A percentile compares a stretch with the other conserved stretches of the same genome.
Conservation (phyloP, 1,140 invertebrate genomes). For the Acyrthosiphon pisum region DNA sequence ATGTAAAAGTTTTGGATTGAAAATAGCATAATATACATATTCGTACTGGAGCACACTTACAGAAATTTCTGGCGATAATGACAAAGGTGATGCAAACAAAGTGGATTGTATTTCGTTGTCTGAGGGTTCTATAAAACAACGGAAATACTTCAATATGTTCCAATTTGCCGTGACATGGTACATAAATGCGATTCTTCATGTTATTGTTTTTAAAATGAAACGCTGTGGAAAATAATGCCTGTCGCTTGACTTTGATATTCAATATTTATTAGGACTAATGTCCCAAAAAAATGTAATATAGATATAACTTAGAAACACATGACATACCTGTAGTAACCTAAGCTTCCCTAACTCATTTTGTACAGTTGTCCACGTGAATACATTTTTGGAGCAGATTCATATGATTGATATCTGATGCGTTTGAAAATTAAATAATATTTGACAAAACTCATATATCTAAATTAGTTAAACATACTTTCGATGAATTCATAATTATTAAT, state of each 20-base stretch:
- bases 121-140: not conserved
- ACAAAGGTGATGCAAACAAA: not conserved
- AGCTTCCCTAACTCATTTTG: not conserved
- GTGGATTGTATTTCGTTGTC: not conserved
- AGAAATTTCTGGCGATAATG: not conserved
- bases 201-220: not conserved
- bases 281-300: not conserved
- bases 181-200: not conserved
- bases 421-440: not conserved
- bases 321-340: not conserved
- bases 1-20: slow-evolving; percentile 10
- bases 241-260: not conserved
- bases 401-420: not conserved
- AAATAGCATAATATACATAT: slow-evolving; percentile 18
- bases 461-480: not conserved
- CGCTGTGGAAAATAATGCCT: not conserved
- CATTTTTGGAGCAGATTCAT: not conserved
- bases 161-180: not conserved
- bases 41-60: not conserved
- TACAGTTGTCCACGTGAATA: not conserved
- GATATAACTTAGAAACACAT: not conserved
- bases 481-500: not conserved
- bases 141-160: not conserved
- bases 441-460: no score
- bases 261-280: not conserved